Conservation (phyloP, 2,113 vertebrate genomes). For the Syngnathus floridae region DNA sequence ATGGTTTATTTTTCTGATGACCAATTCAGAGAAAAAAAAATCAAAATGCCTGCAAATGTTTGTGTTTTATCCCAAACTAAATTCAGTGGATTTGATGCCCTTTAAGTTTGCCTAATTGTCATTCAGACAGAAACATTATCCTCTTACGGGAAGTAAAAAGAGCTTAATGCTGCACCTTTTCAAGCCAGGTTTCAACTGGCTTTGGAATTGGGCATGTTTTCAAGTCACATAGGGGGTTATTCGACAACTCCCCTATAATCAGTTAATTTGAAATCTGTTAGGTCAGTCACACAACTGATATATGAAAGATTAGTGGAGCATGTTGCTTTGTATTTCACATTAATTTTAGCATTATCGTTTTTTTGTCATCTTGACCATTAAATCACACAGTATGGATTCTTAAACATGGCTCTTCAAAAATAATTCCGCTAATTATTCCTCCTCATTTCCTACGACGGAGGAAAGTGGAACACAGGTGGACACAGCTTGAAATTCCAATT, state of each 20-base stretch:
- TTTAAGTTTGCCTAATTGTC: no score
- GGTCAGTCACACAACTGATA: not conserved
- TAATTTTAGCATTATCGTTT: no score
- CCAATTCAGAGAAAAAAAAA: not conserved
- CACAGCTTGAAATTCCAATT: slow-evolving; percentile 45
- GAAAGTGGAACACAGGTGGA: slow-evolving; percentile 45
- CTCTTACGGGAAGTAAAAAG: no score
- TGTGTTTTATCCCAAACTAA: not conserved
- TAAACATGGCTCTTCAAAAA: no score
- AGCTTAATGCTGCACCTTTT: not conserved
- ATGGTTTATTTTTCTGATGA: not conserved
- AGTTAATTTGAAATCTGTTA: not conserved
- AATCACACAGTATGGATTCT: not conserved
- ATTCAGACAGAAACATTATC: not conserved
- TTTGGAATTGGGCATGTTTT: not conserved
- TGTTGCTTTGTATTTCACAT: not conserved
- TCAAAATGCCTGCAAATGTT: not conserved
- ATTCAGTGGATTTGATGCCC: not conserved
- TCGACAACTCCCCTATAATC: not conserved
- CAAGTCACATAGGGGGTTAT: not conserved
- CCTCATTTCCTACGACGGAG: not conserved
- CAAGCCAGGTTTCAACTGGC: not conserved
- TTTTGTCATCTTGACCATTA: not conserved
- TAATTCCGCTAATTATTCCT: not conserved
- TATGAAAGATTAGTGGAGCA: not conserved